Evolutionary conservation across 2,888 invertebrate genomes (phyloP).

Genomic region (Plebejus anna): DNA sequence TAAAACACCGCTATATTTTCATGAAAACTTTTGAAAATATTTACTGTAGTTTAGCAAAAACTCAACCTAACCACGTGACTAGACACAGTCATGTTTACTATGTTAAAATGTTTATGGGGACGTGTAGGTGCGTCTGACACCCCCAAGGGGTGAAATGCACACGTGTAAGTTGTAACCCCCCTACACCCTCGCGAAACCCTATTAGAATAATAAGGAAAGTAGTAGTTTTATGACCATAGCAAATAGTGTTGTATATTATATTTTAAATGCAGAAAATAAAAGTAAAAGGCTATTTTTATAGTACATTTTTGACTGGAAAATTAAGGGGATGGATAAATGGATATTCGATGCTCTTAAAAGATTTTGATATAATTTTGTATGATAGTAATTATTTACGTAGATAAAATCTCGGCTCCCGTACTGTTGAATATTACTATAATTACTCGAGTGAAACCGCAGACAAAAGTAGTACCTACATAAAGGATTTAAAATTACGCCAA

Average conservation of each 20-base stretch:
- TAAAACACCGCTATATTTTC: too few relatives aligned
- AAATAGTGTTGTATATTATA: background rate
- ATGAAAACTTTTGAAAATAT: too few relatives aligned
- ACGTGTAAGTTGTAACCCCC: background rate
- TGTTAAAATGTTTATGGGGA: background rate
- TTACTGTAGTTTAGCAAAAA: too few relatives aligned
- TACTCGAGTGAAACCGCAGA: background rate
- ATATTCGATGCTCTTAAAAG: too few relatives aligned
- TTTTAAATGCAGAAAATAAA: too few relatives aligned
- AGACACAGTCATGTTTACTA: constrained; percentile 11
- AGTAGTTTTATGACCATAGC: background rate
- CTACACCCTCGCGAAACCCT: background rate
- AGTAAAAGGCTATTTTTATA: too few relatives aligned
- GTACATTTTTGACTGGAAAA: too few relatives aligned
- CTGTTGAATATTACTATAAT: too few relatives aligned
- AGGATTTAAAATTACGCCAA: background rate
- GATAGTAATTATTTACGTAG: too few relatives aligned
- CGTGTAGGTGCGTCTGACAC: background rate
- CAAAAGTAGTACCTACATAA: background rate
- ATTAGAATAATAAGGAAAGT: constrained; percentile 10
- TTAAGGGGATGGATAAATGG: too few relatives aligned
- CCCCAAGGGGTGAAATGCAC: background rate
- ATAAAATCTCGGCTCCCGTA: too few relatives aligned
- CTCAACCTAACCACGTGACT: background rate
- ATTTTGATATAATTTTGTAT: too few relatives aligned